Evolutionary conservation across 1,140 invertebrate genomes (phyloP).

Genomic region (Manduca sexta): DNA sequence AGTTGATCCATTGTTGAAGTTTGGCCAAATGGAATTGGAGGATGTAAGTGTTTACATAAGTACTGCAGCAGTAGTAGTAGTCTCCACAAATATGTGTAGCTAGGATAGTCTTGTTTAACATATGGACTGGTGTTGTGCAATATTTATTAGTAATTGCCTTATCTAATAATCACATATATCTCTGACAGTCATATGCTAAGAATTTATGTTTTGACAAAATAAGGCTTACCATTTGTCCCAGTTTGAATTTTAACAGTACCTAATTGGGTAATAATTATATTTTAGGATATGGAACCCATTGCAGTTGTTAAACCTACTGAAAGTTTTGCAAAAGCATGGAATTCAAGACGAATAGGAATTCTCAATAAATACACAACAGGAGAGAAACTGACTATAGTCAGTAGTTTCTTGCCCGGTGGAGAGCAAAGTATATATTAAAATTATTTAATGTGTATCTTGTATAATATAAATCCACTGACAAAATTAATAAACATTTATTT

Average conservation of each 20-base stretch:
- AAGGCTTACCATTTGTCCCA: no score
- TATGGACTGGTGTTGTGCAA: no score
- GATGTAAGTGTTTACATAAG: conserved; percentile 43
- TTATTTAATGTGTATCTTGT: background rate
- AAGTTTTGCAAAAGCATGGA: conserved; percentile 82
- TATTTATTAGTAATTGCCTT: no score
- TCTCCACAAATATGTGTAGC: no score
- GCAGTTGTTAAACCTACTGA: conserved; percentile 35
- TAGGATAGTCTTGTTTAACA: no score
- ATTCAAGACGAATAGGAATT: conserved; percentile 79
- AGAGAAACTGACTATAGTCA: conserved; percentile 91
- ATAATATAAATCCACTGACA: background rate
- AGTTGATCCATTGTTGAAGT: conserved; percentile 53
- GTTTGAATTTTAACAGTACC: no score
- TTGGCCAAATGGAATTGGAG: conserved; percentile 54
- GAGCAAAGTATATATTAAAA: conserved; percentile 79
- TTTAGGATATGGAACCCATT: conserved; percentile 9
- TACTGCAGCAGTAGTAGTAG: no score
- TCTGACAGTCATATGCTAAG: no score
- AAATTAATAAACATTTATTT: conserved; percentile 6
- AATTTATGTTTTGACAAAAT: no score
- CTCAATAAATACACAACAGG: conserved; percentile 92
- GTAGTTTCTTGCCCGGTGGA: conserved; percentile 87
- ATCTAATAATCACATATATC: no score
- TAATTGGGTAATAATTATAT: background rate